Evolutionary conservation across 1,140 invertebrate species (phyloP).

Genomic region (Tetragonula clypearis): DNA sequence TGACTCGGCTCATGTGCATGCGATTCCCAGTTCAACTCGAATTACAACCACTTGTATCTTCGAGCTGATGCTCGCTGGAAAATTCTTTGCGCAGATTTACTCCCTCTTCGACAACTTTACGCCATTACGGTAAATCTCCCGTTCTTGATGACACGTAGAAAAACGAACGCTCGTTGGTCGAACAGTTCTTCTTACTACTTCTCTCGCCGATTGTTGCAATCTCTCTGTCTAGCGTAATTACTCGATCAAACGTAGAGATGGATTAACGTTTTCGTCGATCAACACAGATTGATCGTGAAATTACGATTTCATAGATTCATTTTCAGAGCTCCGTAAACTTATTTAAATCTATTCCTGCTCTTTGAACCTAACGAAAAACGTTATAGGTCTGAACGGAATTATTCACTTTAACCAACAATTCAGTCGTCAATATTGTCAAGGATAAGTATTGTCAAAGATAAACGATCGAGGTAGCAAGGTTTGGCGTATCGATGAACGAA

Average conservation of each 20-base stretch:
- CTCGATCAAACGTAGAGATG: not conserved
- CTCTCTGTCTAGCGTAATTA: not conserved
- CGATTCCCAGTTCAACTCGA: conserved; percentile 48
- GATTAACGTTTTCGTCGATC: not conserved
- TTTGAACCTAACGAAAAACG: not conserved
- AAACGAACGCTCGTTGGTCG: not conserved
- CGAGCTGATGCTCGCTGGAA: not conserved
- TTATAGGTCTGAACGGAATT: too few species aligned
- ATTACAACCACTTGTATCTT: conserved; percentile 41
- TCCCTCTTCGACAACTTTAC: not conserved
- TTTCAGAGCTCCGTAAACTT: not conserved
- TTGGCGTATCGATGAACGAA: too few species aligned
- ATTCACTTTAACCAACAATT: too few species aligned
- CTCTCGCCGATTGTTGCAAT: too few species aligned
- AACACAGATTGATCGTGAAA: too few species aligned
- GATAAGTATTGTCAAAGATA: too few species aligned
- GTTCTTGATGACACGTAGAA: not conserved
- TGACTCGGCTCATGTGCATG: conserved; percentile 49
- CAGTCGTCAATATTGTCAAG: too few species aligned
- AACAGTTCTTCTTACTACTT: not conserved
- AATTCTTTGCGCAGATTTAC: conserved; percentile 24
- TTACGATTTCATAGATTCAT: not conserved
- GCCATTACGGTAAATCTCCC: conserved; percentile 11
- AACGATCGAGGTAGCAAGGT: too few species aligned
- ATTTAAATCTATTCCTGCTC: too few species aligned